Conservation (phyloP, 1,140 invertebrate species). For the Tribolium castaneum region DNA sequence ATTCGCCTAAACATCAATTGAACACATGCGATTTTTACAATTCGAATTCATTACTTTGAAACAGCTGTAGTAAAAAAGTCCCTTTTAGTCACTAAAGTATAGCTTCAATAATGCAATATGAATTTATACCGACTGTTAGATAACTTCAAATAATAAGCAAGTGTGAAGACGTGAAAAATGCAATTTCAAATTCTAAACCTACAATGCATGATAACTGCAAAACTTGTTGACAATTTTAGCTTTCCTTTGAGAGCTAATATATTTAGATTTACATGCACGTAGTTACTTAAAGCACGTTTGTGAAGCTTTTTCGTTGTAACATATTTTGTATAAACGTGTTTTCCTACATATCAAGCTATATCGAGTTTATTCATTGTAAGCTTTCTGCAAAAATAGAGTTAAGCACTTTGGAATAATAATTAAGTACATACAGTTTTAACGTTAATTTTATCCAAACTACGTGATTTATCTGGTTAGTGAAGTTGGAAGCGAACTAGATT, state of each 20-base stretch:
- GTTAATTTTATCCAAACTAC: conserved; percentile 4
- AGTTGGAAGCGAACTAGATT: conserved; percentile 11
- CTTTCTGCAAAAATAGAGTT: background rate
- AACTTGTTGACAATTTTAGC: background rate
- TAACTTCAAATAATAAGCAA: no score
- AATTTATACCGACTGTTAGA: no score
- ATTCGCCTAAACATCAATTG: background rate
- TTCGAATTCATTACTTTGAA: no score
- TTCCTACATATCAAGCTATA: background rate
- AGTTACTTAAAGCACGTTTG: background rate
- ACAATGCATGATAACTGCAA: background rate
- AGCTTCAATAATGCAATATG: no score
- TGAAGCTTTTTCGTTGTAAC: background rate
- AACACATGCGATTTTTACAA: no score
- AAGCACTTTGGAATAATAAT: background rate
- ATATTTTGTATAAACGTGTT: background rate
- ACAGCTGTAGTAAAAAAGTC: no score
- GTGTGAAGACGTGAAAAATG: background rate
- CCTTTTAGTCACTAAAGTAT: no score
- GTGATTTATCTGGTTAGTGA: background rate
- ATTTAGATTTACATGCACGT: background rate
- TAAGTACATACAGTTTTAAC: background rate
- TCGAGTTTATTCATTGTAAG: background rate
- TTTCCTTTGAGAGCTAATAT: background rate
- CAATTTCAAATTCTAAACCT: background rate